Base-by-base conservation (phyloP, 2,797 vertebrate genomes). In the Coilia nasus region DNA sequence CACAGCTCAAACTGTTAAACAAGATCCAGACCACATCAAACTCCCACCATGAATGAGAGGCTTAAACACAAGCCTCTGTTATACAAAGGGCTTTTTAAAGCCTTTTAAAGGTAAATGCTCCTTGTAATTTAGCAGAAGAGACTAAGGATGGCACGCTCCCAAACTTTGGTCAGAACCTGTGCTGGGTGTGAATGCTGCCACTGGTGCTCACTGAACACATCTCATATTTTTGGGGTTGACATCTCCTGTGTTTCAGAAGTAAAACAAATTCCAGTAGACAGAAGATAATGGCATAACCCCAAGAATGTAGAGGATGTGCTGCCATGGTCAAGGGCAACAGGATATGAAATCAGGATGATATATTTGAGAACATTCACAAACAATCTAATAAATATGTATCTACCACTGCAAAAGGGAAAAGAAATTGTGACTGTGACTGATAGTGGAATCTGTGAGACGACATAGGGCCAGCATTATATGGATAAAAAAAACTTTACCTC, bases 1-100 rank as follows among this genome's bases (percentile, higher is more conserved):
- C 95, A 95, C 94, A 97, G 92, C 95, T 97, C 97, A 97, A 97
- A 97, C 97, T 98, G 97, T 97, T 96, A 96, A 97, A 96, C 89
- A 88, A 97, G 96, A 97, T 92, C 96, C 87, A 96, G 91, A 93
- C 90, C 87, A 93, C 25, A 71, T 71, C 64, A 31, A 31, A 71
- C 64, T 35, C 28, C 64, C 25, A 71, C 64, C 64, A 35, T 71
- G 25, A 17, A 25, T 71, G 64, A 71, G 64, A 6, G 23, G 23
- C 23, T 9, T 9, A 67, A 67, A 62, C n/a, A 62, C 60, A 23
- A 10, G 60, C 6, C 7, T 62, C 5, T 62, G 60, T 25, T 9
- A 1, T 25, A 64, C 3, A 1, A 25, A 64, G 23, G 23, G 62
- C 62, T 9, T 64, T 64, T 11, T 0, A 28, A 57, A 57, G 35